These are phyloP conservation scores for Uropsilus gracilis DNA, from an alignment of 2,113 vertebrate species.

Conservation along the genomic window DNA sequence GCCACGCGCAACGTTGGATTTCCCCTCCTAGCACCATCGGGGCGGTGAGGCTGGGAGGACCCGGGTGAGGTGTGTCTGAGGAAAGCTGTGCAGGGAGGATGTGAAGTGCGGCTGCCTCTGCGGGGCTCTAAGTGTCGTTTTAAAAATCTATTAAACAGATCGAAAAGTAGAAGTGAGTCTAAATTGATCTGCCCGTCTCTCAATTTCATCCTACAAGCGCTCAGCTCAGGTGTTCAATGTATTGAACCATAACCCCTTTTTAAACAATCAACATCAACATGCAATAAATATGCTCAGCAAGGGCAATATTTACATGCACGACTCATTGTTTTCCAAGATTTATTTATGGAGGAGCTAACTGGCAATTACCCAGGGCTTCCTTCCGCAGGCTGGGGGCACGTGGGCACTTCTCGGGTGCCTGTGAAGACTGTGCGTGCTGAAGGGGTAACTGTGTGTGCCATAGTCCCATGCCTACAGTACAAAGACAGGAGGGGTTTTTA, in stretches of 20 bases:
- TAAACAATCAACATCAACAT: constrained; percentile 64
- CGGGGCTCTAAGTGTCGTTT: constrained; percentile 66
- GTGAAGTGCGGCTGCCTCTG: constrained; percentile 56
- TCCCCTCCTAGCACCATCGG: constrained; percentile 48
- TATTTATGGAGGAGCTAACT: constrained; percentile 9
- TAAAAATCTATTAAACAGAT: constrained; percentile 75
- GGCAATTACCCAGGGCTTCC: constrained; percentile 44
- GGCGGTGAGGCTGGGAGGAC: background rate
- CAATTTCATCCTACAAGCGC: constrained; percentile 52
- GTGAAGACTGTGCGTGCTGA: background rate
- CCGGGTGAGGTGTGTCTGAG: constrained; percentile 24
- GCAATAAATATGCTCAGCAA: constrained; percentile 66
- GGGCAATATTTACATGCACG: constrained; percentile 72
- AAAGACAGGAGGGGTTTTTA: background rate
- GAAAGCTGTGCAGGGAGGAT: background rate
- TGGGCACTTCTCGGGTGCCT: background rate
- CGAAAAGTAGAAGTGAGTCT: constrained; percentile 72
- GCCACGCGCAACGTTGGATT: constrained; percentile 73
- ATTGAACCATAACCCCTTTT: constrained; percentile 74
- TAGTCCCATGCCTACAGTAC: background rate
- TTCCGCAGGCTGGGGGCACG: constrained; percentile 10
- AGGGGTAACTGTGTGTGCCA: background rate
- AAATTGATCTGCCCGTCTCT: constrained; percentile 77
- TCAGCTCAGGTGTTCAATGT: constrained; percentile 82
- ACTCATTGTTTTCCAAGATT: constrained; percentile 62